phyloP scores from a whole-genome alignment of 2,797 vertebrate species.

The Ambastaia sidthimunki region DNA sequence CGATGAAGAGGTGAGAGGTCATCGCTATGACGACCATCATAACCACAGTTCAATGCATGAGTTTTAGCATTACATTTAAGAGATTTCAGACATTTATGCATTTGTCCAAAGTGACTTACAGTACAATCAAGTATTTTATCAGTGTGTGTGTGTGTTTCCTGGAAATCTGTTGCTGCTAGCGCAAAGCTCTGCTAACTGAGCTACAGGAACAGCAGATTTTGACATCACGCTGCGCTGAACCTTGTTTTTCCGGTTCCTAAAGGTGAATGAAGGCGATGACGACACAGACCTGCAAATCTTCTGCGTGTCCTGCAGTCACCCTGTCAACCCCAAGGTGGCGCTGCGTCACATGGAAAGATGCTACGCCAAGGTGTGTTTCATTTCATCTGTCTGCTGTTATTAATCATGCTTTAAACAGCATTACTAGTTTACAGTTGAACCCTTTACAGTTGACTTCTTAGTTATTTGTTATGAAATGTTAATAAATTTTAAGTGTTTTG shows the following conservation, averaged over 20 bases:
- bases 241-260: conserved; percentile 1
- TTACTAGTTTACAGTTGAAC: background rate
- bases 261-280: conserved; percentile 90
- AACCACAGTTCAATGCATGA: background rate
- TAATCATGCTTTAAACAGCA: background rate
- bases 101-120: too few relatives aligned
- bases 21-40: background rate
- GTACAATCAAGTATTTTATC: too few relatives aligned
- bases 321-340: conserved; percentile 90
- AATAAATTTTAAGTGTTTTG: background rate
- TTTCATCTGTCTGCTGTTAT: background rate
- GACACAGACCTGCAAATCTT: conserved; percentile 93
- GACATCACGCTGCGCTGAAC: background rate
- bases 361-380: conserved; percentile 84
- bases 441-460: background rate
- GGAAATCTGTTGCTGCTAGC: too few relatives aligned
- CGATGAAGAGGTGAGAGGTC: conserved; percentile 86
- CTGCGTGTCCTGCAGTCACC: conserved; percentile 92
- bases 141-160: too few relatives aligned
- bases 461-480: background rate
- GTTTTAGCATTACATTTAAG: background rate
- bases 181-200: too few relatives aligned
- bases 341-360: conserved; percentile 92
- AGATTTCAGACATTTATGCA: background rate
- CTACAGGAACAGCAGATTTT: too few relatives aligned